Conservation (phyloP, 2,113 vertebrate genomes). For the Passer domesticus region DNA sequence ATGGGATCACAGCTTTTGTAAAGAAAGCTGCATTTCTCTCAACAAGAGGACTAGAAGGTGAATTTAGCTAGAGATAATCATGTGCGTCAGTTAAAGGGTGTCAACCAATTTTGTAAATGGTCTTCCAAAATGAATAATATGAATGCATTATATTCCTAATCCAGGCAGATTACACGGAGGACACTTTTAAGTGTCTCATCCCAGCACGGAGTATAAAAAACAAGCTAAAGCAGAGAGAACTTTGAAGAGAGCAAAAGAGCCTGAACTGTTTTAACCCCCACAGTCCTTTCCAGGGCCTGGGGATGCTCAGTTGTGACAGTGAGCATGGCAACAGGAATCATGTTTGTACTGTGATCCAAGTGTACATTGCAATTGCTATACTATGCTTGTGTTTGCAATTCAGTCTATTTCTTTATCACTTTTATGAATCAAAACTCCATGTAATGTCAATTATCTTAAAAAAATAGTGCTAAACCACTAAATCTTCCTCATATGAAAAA, state of each 20-base stretch:
- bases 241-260: not conserved
- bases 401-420: not conserved
- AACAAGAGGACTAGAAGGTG: not conserved
- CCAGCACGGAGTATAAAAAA: not conserved
- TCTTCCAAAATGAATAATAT: not conserved
- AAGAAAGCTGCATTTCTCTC: not conserved
- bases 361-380: not conserved
- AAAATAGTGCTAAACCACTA: not conserved
- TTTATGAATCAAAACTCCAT: not conserved
- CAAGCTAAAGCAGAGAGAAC: not conserved
- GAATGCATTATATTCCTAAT: not conserved
- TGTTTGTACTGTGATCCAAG: not conserved
- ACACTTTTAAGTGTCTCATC: not conserved
- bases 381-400: not conserved
- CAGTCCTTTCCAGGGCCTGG: not conserved
- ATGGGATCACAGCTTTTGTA: not conserved
- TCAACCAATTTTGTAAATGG: not conserved
- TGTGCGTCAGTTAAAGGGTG: not conserved
- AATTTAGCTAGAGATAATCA: rapidly evolving
- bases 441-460: not conserved
- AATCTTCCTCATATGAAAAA: not conserved
- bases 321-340: not conserved
- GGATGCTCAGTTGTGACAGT: not conserved
- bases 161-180: not conserved
- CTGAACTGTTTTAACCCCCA: not conserved